phyloP scores from a whole-genome alignment of 2,113 vertebrate species.

The Microcebus ravelobensis region DNA sequence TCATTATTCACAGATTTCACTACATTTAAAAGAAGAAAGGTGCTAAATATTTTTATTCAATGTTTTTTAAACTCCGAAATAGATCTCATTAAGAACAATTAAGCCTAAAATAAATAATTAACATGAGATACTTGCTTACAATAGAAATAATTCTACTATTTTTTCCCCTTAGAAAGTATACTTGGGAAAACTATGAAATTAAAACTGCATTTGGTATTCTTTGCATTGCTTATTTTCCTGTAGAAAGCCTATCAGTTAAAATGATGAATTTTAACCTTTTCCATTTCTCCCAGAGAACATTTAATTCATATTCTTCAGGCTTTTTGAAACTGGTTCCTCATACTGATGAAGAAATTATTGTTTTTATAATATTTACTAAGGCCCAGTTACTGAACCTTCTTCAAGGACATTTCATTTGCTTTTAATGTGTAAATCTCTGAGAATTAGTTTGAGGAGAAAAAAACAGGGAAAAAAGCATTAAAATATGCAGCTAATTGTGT shows the following conservation, averaged over 20 bases:
- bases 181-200: slow-evolving; percentile 77
- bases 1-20: neutral
- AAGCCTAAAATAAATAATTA: slow-evolving; percentile 65
- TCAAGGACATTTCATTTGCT: slow-evolving; percentile 83
- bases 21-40: neutral
- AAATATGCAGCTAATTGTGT: slow-evolving; percentile 61
- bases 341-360: slow-evolving; percentile 89
- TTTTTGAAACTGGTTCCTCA: slow-evolving; percentile 83
- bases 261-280: slow-evolving; percentile 93
- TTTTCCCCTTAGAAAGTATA: slow-evolving; percentile 4
- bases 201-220: slow-evolving; percentile 86
- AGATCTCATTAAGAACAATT: slow-evolving; percentile 52
- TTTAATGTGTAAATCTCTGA: slow-evolving; percentile 74
- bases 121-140: slow-evolving; percentile 59
- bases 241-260: slow-evolving; percentile 89
- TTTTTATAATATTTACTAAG: slow-evolving; percentile 87
- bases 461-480: slow-evolving; percentile 67
- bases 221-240: slow-evolving; percentile 82
- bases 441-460: slow-evolving; percentile 67
- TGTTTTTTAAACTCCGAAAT: slow-evolving; percentile 48
- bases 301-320: slow-evolving; percentile 89
- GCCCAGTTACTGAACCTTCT: slow-evolving; percentile 77
- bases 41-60: neutral
- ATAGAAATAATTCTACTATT: slow-evolving; percentile 66
- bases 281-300: slow-evolving; percentile 86